Evolutionary conservation across 2,797 vertebrate species (phyloP), one percentile per base, ranked within the genome.

Genomic region (Alcedo atthis): DNA sequence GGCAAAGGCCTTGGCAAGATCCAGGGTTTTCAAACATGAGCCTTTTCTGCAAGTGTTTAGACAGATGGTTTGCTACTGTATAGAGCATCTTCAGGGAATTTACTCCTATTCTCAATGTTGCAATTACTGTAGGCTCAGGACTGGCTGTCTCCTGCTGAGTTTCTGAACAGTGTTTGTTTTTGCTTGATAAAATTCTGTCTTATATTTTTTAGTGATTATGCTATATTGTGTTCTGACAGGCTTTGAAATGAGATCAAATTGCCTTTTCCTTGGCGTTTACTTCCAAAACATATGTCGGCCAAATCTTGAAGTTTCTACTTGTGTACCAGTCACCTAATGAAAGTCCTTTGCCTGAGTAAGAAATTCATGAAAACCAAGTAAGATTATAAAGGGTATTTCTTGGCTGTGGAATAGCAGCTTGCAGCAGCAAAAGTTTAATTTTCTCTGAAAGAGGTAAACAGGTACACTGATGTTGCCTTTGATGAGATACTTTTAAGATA

Each of bases 51-150:
- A 83, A 94, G 87, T 96, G 91, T 96, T 96, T 96, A 80, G 89
- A 96, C 95, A 96, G 96, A 96, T 95, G 96, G 85, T 91, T 95
- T 93, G 96, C 95, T 96, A 95, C 96, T 95, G 95, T 94, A 94
- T 78, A 59, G 89, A 94, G 78, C 93, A 86, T 95, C 92, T 95
- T 96, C 68, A 59, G 94, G 95, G 94, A 96, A 95, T 95, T 95
- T 91, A 85, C 81, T 93, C 83, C 71, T 91, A 91, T 95, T 95
- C 93, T 96, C 93, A 89, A 12, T 14, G 3, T 94, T 86, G 82
- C 81, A 91, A 93, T 96, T 95, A 95, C 87, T 91, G 67, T 87
- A 93, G 77, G 87, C 84, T 95, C 81, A 81, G 90, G 92, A 75
- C 84, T 92, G 73, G 62, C 85, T 67, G 63, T 89, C 89, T 92